phyloP scores from a whole-genome alignment of 1,140 invertebrate genomes.

The Lepidotrigona ventralis region DNA sequence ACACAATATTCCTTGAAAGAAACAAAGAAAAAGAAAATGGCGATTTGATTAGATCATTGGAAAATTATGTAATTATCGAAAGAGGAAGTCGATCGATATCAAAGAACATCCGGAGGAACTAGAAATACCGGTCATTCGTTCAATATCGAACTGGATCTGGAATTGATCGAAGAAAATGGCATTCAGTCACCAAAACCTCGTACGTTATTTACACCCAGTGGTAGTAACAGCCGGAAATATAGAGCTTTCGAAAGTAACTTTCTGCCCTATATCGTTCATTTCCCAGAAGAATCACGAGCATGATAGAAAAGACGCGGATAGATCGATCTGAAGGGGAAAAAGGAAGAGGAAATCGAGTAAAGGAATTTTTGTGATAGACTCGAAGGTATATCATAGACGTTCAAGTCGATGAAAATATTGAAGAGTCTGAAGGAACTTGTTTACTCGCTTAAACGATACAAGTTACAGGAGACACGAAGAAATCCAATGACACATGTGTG shows the following conservation, averaged over 20 bases:
- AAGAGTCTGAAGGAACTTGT: not conserved
- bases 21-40: too few species aligned
- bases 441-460: not conserved
- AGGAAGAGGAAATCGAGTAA: not conserved
- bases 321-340: not conserved
- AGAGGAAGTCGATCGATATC: not conserved
- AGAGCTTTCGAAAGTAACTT: not conserved
- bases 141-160: not conserved
- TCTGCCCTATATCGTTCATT: not conserved
- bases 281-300: not conserved
- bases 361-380: slow-evolving; percentile 3
- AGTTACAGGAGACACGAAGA: not conserved
- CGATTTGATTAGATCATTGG: not conserved
- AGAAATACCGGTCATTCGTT: slow-evolving; percentile 28
- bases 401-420: not conserved
- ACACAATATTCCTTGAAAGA: too few species aligned
- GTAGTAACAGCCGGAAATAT: not conserved
- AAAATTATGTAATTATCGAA: not conserved
- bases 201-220: slow-evolving; percentile 6
- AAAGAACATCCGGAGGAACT: slow-evolving; percentile 7
- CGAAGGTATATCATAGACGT: not conserved
- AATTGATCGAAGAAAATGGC: not conserved
- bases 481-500: not conserved
- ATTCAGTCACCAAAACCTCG: not conserved
- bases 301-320: slow-evolving; percentile 1